Base-by-base conservation (phyloP, 2,113 vertebrate genomes). In the Vidua chalybeata region DNA sequence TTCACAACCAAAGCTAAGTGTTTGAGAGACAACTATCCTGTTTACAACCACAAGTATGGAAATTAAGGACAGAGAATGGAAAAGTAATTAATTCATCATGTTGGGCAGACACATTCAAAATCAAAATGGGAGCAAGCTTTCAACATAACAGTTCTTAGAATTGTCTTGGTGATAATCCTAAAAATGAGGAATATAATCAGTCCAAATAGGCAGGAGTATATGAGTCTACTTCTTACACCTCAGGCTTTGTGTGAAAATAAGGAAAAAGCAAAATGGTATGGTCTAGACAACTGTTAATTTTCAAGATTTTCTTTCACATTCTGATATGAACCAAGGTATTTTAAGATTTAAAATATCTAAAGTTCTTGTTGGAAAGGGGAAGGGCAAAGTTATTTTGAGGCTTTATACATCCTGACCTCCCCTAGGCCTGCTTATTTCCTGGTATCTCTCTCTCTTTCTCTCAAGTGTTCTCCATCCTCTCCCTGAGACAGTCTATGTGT, bases 401-500 rank as follows among this genome's bases (percentile, higher is more conserved):
- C 85, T 96, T 91, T 91, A 4, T 83, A 80, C 81, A 12, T 96
- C 86, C 94, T 71, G 55, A 81, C 72, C 49, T 96, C 84, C 92
- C 90, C 78, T 92, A 96, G 88, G 86, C 80, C 92, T 96, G 68
- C 93, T 97, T 95, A 96, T 97, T 93, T 94, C 95, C 93, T 95
- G 95, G 92, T 96, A 26, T 97, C 84, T 97, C 95, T 97, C 80
- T 97, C 84, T 97, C 62, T 96, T 92, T 97, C 90, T 97, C 96
- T 97, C 78, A 97, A 97, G 95, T 96, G 97, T 89, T 93, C 92
- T 93, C 84, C 95, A 96, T 81, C 93, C 95, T 96, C 93, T 94
- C 92, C 82, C 89, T 97, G 97, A 96, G 81, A 96, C 88, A 96
- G 90, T 86, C 94, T 94, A 54, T 96, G 78, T 94, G 90, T 97